Evolutionary conservation across 2,797 vertebrate genomes (phyloP).

Genomic region (Poliocrania exsul): DNA sequence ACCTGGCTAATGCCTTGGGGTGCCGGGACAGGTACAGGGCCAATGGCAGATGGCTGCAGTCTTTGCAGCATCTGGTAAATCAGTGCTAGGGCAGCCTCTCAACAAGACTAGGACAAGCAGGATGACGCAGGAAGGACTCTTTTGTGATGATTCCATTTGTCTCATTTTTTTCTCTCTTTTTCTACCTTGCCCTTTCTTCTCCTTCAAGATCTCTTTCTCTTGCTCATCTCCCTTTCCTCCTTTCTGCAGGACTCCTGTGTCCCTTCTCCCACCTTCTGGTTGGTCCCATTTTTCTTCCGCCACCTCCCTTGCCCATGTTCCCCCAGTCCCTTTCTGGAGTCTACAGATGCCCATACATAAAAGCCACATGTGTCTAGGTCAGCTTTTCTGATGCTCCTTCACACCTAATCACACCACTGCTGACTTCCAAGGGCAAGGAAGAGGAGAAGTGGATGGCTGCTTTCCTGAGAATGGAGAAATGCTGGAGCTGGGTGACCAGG

Average conservation of each 20-base stretch:
- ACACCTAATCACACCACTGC: not conserved
- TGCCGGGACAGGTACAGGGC: not conserved
- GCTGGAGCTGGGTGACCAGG: not conserved
- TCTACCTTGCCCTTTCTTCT: not conserved
- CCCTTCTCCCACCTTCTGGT: not conserved
- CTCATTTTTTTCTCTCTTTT: not conserved
- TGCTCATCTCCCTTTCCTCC: not conserved
- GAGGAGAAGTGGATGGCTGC: not conserved
- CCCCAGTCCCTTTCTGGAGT: not conserved
- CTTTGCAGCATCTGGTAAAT: not conserved
- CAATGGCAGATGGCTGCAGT: not conserved
- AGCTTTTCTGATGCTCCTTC: not conserved
- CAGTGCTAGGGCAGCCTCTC: not conserved
- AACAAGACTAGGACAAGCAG: rapidly evolving
- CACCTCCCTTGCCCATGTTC: not conserved
- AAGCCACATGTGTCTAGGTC: not conserved
- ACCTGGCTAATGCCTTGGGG: rapidly evolving
- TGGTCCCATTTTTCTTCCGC: not conserved
- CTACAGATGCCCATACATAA: not conserved
- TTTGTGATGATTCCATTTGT: not conserved
- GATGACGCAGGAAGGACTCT: not conserved
- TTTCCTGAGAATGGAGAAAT: not conserved
- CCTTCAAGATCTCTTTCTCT: not conserved
- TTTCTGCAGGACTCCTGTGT: not conserved
- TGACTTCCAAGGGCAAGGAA: not conserved